Base-by-base conservation (phyloP, 2,797 vertebrate species). In the Parauchenoglanis ngamensis region DNA sequence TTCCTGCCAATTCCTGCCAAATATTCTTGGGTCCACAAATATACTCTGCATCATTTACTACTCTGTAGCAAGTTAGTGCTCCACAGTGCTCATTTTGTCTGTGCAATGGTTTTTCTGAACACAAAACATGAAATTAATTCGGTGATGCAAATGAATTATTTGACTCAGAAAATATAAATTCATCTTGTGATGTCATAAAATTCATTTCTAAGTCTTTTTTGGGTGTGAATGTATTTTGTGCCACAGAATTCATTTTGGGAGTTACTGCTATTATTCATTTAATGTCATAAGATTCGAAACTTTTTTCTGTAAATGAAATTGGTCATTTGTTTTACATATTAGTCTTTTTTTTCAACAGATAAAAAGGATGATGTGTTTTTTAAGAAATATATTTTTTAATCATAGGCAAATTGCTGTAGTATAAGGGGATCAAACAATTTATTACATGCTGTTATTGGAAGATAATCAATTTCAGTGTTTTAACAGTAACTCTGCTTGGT, bases 1-100 rank as follows among this genome's bases (percentile, higher is more conserved):
- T 82, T 65, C 23, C 40, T 46, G 77, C 77, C 56, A 25, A 80
- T 80, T 80, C 78, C 35, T 80, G 59, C 57, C 79, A 82, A 82
- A 82, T 82, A 82, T 49, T 82, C 25, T 65, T 82, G 23, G 25
- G 25, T 10, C 59, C 59, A 49, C 7, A 65, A 65, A 82, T 63
- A 82, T 59, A 28, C 57, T 61, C n/a, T 19, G 59, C 61, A 21
- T 52, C n/a, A 31, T 28, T 44, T 11, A 8, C 59, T 1, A 15
- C 59, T 81, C 59, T 49, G 59, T 65, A 81, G 13, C 46, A 49
- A 54, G 49, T 28, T 15, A 2, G 46, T 15, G 73, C 44, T 76
- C 15, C 73, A n/a, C 21, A 6, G 11, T 1, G 28, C 7, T 78
- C 3, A 44, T 49, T 44, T 59, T 23, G 31, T 57, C 31, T 59